These are phyloP conservation scores for Hylaea fasciaria DNA, from an alignment of 2,888 invertebrate species.

Conservation along the genomic window DNA sequence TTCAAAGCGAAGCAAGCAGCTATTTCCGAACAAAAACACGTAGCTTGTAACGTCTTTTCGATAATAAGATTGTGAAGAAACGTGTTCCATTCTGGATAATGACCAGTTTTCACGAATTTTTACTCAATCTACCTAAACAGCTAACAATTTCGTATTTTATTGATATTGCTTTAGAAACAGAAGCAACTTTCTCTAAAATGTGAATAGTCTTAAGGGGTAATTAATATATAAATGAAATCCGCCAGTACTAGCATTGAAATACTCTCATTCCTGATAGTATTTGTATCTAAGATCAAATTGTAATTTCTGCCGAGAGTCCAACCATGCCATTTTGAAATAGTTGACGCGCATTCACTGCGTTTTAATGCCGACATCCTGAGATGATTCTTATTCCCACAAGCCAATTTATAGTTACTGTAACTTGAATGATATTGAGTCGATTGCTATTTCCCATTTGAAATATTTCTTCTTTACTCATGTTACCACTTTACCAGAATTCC, in stretches of 20 bases:
- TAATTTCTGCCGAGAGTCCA: neutral
- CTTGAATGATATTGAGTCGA: neutral
- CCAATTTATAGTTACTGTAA: neutral
- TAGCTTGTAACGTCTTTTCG: slow-evolving; percentile 63
- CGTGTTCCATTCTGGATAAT: slow-evolving; percentile 49
- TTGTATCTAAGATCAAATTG: too few relatives aligned
- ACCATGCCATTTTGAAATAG: neutral
- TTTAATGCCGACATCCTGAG: neutral
- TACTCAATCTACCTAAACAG: neutral
- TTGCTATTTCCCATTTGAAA: neutral
- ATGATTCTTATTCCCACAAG: neutral
- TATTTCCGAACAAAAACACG: slow-evolving; percentile 61
- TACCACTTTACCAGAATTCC: slow-evolving; percentile 14
- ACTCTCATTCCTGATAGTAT: too few relatives aligned
- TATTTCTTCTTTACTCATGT: slow-evolving; percentile 9
- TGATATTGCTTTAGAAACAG: neutral
- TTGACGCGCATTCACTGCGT: neutral
- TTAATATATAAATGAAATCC: too few relatives aligned
- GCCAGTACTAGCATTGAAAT: too few relatives aligned
- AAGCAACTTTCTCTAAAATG: neutral
- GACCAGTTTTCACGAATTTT: slow-evolving; percentile 51
- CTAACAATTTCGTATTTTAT: slow-evolving; percentile 19
- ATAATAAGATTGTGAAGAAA: slow-evolving; percentile 63
- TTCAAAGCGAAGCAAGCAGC: slow-evolving; percentile 50
- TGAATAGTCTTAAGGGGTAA: too few relatives aligned